A percentile compares a stretch with the other conserved stretches of the same genome.
These are phyloP conservation scores for Isichthys henryi DNA, from an alignment of 2,113 vertebrate genomes.

Conservation along the genomic window DNA sequence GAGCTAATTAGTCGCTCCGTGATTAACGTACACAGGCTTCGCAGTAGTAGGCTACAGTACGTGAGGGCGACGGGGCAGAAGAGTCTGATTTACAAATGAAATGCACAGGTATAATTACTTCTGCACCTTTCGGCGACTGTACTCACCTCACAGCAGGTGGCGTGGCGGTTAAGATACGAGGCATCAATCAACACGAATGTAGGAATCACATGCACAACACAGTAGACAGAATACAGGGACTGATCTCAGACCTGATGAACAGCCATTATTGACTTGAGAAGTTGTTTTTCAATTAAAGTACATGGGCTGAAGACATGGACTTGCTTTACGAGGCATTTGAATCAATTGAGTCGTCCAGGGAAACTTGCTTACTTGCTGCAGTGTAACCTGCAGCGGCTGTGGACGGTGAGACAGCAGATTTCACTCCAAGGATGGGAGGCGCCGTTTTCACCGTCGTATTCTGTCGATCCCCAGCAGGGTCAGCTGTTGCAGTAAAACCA, in stretches of 20 bases:
- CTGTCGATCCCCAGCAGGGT: background rate
- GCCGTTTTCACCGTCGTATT: background rate
- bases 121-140: background rate
- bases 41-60: background rate
- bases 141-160: background rate
- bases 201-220: background rate
- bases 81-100: slow-evolving; percentile 5
- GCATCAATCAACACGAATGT: background rate
- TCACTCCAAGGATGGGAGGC: background rate
- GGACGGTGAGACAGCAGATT: background rate
- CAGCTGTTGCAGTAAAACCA: background rate
- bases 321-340: background rate
- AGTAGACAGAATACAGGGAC: background rate
- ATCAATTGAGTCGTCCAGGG: background rate
- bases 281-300: background rate
- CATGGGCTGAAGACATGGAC: background rate
- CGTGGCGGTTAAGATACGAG: background rate
- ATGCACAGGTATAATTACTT: background rate
- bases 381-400: background rate
- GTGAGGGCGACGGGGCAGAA: background rate
- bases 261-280: background rate
- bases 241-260: background rate
- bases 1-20: background rate
- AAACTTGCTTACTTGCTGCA: background rate
- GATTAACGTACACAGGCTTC: background rate